These are phyloP conservation scores for human (Homo sapiens) DNA, from an alignment of 2,113 vertebrate species.

Conservation along the genomic window DNA sequence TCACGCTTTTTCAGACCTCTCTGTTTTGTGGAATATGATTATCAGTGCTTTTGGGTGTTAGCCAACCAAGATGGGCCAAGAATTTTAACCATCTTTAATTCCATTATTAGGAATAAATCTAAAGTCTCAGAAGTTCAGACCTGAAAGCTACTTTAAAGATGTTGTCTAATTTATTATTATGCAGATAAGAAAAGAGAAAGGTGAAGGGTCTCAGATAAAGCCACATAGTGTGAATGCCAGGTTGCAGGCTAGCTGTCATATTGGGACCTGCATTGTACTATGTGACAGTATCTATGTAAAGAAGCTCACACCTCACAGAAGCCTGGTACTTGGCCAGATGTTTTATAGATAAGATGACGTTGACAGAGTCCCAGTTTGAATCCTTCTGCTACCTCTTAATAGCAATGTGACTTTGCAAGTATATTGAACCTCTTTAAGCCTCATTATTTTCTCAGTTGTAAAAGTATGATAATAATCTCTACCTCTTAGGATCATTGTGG, in stretches of 20 bases:
- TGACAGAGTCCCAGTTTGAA: not conserved
- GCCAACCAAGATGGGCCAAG: not conserved
- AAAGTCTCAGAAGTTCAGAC: not conserved
- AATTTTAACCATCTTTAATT: not conserved
- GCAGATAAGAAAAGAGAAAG: not conserved
- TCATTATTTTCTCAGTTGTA: not conserved
- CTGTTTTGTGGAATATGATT: not conserved
- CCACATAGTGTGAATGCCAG: not conserved
- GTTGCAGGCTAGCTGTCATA: not conserved
- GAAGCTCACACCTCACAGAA: not conserved
- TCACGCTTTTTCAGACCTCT: not conserved
- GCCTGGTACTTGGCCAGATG: no score
- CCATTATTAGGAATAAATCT: not conserved
- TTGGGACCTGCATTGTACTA: accelerated
- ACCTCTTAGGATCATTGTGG: not conserved
- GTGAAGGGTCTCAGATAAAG: not conserved
- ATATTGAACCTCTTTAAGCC: not conserved
- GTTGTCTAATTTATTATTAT: not conserved
- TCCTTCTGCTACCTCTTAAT: not conserved
- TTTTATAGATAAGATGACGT: not conserved
- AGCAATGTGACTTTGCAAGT: not conserved
- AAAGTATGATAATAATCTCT: not conserved
- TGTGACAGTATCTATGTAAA: not conserved
- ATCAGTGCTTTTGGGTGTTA: not conserved
- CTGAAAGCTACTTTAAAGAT: not conserved